Percentiles rank a stretch among this genome's conserved stretches.
Evolutionary conservation across 2,888 invertebrate species (phyloP).

Genomic region (Amiota minor): DNA sequence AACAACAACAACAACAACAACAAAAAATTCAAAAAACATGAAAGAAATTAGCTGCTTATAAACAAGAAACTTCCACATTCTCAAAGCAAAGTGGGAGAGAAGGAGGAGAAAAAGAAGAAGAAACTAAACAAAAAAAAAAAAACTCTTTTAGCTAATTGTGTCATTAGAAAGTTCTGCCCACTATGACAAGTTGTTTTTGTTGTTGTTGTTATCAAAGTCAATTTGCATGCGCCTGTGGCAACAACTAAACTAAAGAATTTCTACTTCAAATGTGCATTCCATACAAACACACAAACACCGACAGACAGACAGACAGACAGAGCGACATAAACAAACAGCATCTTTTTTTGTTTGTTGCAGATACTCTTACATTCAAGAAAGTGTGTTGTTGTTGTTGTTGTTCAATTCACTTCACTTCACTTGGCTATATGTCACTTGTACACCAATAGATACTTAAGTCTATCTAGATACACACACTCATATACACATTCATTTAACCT

Average conservation of each 20-base stretch:
- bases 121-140: not conserved
- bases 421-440: conserved; percentile 10
- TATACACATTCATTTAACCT: conserved; percentile 15
- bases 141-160: conserved; percentile 53
- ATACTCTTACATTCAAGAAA: too few species aligned
- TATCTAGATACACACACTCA: conserved; percentile 16
- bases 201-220: not conserved
- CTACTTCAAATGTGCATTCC: too few species aligned
- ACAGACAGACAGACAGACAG: too few species aligned
- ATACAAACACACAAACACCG: too few species aligned
- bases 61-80: too few species aligned
- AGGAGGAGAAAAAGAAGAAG: too few species aligned
- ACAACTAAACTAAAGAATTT: too few species aligned
- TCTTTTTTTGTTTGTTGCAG: not conserved
- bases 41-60: not conserved
- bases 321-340: not conserved
- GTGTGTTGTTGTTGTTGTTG: not conserved
- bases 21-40: not conserved
- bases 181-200: conserved; percentile 13
- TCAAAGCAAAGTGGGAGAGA: too few species aligned
- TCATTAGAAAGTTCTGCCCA: conserved; percentile 58
- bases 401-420: not conserved
- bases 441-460: conserved; percentile 6
- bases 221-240: conserved; percentile 1
- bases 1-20: not conserved